Evolutionary conservation across 2,113 vertebrate species (phyloP).

Genomic region (Choloepus hoffmanni): DNA sequence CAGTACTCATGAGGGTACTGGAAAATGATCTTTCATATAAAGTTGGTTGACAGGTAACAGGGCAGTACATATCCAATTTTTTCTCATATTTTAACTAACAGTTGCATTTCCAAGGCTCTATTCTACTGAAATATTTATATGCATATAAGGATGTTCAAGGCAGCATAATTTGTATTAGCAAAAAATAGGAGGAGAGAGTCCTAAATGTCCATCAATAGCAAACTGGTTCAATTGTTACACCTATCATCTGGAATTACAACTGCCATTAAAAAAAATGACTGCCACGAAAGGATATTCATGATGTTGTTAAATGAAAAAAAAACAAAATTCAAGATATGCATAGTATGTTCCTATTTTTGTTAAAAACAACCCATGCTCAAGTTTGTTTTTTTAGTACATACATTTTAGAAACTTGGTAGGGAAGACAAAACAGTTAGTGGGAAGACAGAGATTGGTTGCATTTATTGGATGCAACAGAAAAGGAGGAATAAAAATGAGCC

Average conservation of each 20-base stretch:
- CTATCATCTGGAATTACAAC: background rate
- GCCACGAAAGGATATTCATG: background rate
- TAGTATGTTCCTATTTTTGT: background rate
- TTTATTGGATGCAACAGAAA: background rate
- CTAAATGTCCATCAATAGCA: too few species aligned
- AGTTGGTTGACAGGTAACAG: background rate
- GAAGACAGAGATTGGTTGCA: background rate
- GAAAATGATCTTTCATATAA: background rate
- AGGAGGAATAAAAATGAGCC: background rate
- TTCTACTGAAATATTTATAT: conserved; percentile 2
- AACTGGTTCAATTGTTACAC: background rate
- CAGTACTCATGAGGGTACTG: background rate
- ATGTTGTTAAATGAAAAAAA: background rate
- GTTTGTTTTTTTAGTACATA: background rate
- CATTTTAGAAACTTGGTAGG: too few species aligned
- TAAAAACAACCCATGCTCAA: background rate
- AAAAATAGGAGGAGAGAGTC: background rate
- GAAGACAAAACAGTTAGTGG: background rate
- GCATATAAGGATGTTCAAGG: background rate
- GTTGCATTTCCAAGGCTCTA: background rate
- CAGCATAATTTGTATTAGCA: background rate
- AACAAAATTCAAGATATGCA: background rate
- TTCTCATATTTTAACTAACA: background rate
- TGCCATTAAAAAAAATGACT: background rate
- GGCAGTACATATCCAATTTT: background rate